phyloP scores from a whole-genome alignment of 1,140 invertebrate species.

The Leptinotarsa texana region DNA sequence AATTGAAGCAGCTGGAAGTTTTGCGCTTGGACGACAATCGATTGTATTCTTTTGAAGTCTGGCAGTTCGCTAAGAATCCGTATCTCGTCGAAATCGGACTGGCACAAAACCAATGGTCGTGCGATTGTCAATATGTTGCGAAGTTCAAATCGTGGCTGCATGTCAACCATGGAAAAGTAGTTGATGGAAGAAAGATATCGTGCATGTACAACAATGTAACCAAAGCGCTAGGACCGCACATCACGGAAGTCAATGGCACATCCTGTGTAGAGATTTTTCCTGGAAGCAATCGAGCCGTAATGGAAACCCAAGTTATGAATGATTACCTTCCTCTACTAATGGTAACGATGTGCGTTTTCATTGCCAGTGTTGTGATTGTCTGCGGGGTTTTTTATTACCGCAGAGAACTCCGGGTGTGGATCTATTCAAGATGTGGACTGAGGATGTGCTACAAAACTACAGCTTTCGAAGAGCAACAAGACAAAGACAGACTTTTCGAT shows the following conservation, averaged over 20 bases:
- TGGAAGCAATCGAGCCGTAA: constrained; percentile 67
- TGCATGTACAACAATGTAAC: constrained; percentile 72
- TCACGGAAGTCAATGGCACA: constrained; percentile 71
- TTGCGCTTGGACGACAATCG: constrained; percentile 84
- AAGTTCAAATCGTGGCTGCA: constrained; percentile 78
- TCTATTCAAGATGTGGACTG: constrained; percentile 83
- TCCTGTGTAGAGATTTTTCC: constrained; percentile 68
- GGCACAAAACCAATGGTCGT: constrained; percentile 86
- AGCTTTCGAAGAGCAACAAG: constrained; percentile 73
- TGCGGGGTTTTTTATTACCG: constrained; percentile 80
- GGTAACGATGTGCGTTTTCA: constrained; percentile 72
- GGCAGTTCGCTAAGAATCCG: constrained; percentile 75
- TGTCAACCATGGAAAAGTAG: constrained; percentile 72
- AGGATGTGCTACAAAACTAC: constrained; percentile 81
- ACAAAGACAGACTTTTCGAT: constrained; percentile 84
- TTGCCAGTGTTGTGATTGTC: constrained; percentile 71
- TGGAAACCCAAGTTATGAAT: constrained; percentile 76
- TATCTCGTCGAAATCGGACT: constrained; percentile 79
- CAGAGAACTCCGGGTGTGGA: constrained; percentile 82
- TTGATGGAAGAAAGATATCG: constrained; percentile 68
- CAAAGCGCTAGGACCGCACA: constrained; percentile 60
- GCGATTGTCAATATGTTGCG: constrained; percentile 82
- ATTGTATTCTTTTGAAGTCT: constrained; percentile 76
- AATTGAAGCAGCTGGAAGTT: constrained; percentile 79
- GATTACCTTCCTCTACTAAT: constrained; percentile 78